Evolutionary conservation across 2,113 vertebrate genomes (phyloP).

Genomic region (Xiphias gladius): DNA sequence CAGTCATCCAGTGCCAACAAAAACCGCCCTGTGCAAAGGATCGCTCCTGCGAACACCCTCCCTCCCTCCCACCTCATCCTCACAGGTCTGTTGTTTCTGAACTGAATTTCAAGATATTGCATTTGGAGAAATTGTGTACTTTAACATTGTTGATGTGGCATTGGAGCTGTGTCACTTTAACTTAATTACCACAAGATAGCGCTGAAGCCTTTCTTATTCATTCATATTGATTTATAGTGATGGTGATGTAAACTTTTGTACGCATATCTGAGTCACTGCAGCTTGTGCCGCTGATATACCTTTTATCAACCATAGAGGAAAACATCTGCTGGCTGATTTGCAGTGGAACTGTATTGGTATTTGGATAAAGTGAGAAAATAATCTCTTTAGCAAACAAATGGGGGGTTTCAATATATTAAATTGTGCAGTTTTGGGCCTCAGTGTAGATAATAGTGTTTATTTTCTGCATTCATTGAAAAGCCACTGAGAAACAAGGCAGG

Average conservation of each 20-base stretch:
- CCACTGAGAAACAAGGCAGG: not conserved
- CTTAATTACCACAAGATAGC: slow-evolving; percentile 48
- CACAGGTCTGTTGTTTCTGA: slow-evolving; percentile 74
- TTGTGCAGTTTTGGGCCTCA: not conserved
- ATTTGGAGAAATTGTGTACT: not conserved
- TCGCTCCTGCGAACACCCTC: slow-evolving; percentile 87
- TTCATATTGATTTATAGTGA: not conserved
- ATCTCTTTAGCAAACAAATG: not conserved
- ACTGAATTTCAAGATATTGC: not conserved
- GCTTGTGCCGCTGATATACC: not conserved
- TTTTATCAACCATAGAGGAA: not conserved
- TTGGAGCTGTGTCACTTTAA: slow-evolving; percentile 1
- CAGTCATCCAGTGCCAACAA: slow-evolving; percentile 82
- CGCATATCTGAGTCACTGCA: not conserved
- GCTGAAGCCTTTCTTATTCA: slow-evolving; percentile 15
- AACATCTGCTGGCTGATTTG: not conserved
- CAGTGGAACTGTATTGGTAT: not conserved
- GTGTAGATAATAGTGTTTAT: not conserved
- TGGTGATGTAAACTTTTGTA: no score
- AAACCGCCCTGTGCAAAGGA: slow-evolving; percentile 88
- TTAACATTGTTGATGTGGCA: not conserved
- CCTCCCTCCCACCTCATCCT: slow-evolving; percentile 81
- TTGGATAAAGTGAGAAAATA: not conserved
- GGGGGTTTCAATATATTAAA: not conserved
- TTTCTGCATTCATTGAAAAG: no score